Percentiles rank a stretch among this genome's conserved stretches.
Evolutionary conservation across 2,113 vertebrate species (phyloP).

Genomic region (Xenopus laevis): DNA sequence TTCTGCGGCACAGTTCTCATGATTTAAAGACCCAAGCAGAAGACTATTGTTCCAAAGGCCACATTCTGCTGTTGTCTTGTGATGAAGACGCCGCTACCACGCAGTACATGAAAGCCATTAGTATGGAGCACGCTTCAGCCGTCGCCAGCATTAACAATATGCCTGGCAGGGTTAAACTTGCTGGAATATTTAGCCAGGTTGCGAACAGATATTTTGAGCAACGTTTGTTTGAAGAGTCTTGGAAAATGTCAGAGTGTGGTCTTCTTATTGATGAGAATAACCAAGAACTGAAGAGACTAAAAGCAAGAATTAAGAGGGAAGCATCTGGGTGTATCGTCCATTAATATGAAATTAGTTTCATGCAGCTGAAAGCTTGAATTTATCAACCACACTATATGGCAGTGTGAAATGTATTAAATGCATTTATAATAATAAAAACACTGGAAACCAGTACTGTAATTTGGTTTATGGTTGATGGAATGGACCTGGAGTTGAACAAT

Average conservation of each 20-base stretch:
- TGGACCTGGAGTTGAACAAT: too few species aligned
- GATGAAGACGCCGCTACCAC: slow-evolving; percentile 65
- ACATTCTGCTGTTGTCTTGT: slow-evolving; percentile 65
- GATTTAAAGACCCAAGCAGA: slow-evolving; percentile 54
- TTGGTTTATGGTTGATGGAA: too few species aligned
- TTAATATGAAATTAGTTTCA: slow-evolving; percentile 49
- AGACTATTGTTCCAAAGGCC: slow-evolving; percentile 75
- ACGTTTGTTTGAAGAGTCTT: slow-evolving; percentile 66
- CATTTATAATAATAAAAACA: background rate
- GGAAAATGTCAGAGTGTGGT: slow-evolving; percentile 71
- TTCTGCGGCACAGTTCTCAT: slow-evolving; percentile 51
- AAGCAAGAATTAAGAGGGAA: slow-evolving; percentile 70
- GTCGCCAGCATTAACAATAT: slow-evolving; percentile 59
- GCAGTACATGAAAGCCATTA: slow-evolving; percentile 74
- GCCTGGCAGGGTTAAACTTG: slow-evolving; percentile 60
- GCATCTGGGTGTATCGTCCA: slow-evolving; percentile 75
- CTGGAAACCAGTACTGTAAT: too few species aligned
- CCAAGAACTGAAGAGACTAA: slow-evolving; percentile 74
- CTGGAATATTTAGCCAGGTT: slow-evolving; percentile 61
- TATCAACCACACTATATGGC: too few species aligned
- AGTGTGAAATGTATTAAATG: too few species aligned
- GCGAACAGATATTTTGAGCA: slow-evolving; percentile 67
- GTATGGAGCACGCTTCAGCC: slow-evolving; percentile 62
- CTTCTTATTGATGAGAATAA: slow-evolving; percentile 69
- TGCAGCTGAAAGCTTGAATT: too few species aligned